A percentile compares a stretch with the other conserved stretches of the same genome.
phyloP scores from a whole-genome alignment of 37 sponge, comb jelly and placozoan genomes.

The Beroe ovata region DNA sequence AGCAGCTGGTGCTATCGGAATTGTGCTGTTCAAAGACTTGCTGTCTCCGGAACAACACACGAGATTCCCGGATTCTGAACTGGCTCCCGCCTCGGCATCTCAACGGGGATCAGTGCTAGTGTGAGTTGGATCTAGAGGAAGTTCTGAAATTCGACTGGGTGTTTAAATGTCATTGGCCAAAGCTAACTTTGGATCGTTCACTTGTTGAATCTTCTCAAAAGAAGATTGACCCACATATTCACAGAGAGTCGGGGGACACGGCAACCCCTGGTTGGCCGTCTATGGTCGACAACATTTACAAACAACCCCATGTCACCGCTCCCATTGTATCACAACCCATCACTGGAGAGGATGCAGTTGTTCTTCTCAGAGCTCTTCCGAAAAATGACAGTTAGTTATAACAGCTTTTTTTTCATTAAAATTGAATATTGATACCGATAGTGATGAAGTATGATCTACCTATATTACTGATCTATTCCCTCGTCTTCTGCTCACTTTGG shows the following conservation, averaged over 20 bases:
- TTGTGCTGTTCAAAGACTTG: slow-evolving; percentile 57
- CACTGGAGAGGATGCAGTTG: slow-evolving; percentile 47
- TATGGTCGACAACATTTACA: neutral
- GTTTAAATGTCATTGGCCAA: no score
- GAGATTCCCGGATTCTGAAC: slow-evolving; percentile 19
- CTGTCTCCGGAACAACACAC: neutral
- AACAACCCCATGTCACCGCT: neutral
- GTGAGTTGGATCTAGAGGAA: slow-evolving; percentile 27
- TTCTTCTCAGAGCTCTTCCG: slow-evolving; percentile 9
- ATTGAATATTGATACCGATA: no score
- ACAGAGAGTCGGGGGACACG: slow-evolving; percentile 7
- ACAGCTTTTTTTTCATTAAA: no score
- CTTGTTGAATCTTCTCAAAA: no score
- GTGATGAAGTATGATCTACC: no score
- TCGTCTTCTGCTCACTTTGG: no score
- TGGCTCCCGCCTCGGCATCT: slow-evolving; percentile 18
- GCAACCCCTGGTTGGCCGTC: slow-evolving; percentile 58
- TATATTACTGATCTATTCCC: no score
- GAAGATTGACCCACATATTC: no score
- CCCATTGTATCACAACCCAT: slow-evolving; percentile 46
- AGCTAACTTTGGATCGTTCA: no score
- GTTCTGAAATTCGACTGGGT: no score
- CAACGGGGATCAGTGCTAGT: slow-evolving; percentile 18
- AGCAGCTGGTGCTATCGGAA: slow-evolving; percentile 4
- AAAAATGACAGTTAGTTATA: neutral